Evolutionary conservation across 1,140 invertebrate species (phyloP), one percentile per base, ranked within the genome.

Genomic region (Probaryconus sp.): DNA sequence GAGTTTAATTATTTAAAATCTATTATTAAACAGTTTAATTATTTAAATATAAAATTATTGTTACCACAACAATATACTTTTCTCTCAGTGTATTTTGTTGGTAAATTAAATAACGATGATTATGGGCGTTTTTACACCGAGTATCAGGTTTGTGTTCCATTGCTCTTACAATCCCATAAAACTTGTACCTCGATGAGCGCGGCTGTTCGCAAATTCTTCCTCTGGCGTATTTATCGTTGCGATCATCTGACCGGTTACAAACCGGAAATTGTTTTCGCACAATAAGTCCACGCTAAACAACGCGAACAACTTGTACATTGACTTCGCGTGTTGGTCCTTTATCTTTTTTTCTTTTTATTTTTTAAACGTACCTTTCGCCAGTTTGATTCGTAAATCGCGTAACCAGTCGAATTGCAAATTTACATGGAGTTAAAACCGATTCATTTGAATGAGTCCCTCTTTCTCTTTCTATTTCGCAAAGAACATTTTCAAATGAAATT

Each of bases 221-320:
- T 37, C 61, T 16, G 63, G 56, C 26, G 31, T 74, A 68, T 74
- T 68, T 74, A 74, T 74, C 71, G 63, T 13, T 5, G 14, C n/a
- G 35, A 74, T 74, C 71, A 64, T 74, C 50, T 65, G 43, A 51
- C 64, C 30, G 37, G 14, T 69, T 75, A 65, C 64, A 75, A n/a
- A 65, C 58, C 58, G 65, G 64, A 74, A 74, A 74, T 63, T 63
- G 37, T 68, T 64, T 48, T 64, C 50, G 51, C 42, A 33, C 71
- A 68, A 69, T 48, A 45, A 69, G 42, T 35, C 43, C 7, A 3
- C 0, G 18, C 10, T 16, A n/a, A n/a, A n/a, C n/a, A n/a, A n/a
- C n/a, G n/a, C 43, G 18, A 55, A 55, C 21, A 24, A 24, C 37
- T 35, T 26, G 38, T 28, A 24, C 20, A 17, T 43, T 50, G 48